A percentile compares a stretch with the other conserved stretches of the same genome.
These are phyloP conservation scores for Anthopleura xanthogrammica DNA, from an alignment of 92 coral and sea anemone genomes.

Conservation along the genomic window DNA sequence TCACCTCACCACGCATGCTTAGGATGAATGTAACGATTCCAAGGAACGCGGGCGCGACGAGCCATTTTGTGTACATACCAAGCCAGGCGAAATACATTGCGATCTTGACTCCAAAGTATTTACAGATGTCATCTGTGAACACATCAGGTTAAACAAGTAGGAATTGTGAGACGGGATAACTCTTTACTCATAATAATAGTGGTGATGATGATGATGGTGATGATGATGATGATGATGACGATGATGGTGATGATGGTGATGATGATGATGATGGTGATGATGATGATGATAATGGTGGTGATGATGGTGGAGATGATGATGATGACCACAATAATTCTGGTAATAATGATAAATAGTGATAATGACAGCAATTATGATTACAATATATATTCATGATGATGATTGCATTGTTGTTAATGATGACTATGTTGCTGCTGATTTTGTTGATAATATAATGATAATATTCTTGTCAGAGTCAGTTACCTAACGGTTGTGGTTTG, in stretches of 20 bases:
- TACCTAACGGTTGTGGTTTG: slow-evolving; percentile 97
- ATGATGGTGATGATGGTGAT: too few relatives aligned
- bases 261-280: too few relatives aligned
- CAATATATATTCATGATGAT: too few relatives aligned
- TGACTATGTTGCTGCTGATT: too few relatives aligned
- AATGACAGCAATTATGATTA: not conserved
- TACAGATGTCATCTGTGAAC: slow-evolving; percentile 83
- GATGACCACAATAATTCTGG: too few relatives aligned
- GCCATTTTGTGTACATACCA: slow-evolving; percentile 99
- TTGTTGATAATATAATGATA: not conserved
- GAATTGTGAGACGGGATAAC: not conserved
- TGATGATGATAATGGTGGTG: too few relatives aligned
- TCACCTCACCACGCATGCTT: slow-evolving; percentile 85
- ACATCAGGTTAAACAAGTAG: not conserved
- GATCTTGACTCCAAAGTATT: slow-evolving; percentile 95
- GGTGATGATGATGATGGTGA: too few relatives aligned
- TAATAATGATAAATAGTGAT: not conserved
- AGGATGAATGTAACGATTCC: slow-evolving; percentile 90
- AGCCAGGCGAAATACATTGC: slow-evolving; percentile 99
- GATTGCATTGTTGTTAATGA: too few relatives aligned
- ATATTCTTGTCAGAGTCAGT: slow-evolving; percentile 3
- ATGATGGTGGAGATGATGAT: too few relatives aligned
- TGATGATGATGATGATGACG: too few relatives aligned
- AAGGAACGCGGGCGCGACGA: slow-evolving; percentile 90
- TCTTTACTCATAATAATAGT: too few relatives aligned